Conservation (phyloP, 64 coral and sea anemone genomes). For the Hydrozoanthus tunicans region DNA sequence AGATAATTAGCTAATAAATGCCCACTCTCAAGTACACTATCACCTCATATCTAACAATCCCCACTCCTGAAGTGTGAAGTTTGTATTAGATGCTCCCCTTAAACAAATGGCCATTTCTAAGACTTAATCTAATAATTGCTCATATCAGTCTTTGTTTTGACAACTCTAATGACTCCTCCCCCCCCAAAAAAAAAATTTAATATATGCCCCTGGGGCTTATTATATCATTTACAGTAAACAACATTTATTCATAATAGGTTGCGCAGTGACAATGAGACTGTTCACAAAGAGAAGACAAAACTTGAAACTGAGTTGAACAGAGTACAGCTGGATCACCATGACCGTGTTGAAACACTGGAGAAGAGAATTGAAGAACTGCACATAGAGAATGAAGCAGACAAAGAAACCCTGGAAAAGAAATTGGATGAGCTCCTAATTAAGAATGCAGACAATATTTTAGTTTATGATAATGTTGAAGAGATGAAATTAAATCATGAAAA, state of each 20-base stretch:
- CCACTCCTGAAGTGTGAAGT: no score
- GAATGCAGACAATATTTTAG: slow-evolving; percentile 12
- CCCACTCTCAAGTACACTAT: no score
- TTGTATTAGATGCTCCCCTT: no score
- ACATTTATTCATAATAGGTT: slow-evolving; percentile 43
- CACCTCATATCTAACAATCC: no score
- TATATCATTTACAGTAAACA: no score
- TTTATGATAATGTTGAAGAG: slow-evolving; percentile 15
- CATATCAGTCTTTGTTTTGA: no score
- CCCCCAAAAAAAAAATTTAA: no score
- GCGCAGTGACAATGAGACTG: slow-evolving; percentile 28
- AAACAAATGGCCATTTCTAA: no score
- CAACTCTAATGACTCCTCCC: no score
- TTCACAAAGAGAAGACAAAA: slow-evolving; percentile 59
- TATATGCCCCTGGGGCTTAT: no score
- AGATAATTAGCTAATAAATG: no score
- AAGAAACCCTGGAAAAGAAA: slow-evolving; percentile 35
- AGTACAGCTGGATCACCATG: slow-evolving; percentile 62
- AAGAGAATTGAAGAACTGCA: slow-evolving; percentile 41
- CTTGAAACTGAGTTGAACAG: slow-evolving; percentile 61
- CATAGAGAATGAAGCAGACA: background rate
- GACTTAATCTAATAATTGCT: no score
- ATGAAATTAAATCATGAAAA: slow-evolving; percentile 46
- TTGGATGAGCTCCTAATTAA: slow-evolving; percentile 11
- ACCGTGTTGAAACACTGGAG: slow-evolving; percentile 67